Evolutionary conservation across 2,797 vertebrate species (phyloP), one percentile per base, ranked within the genome.

Genomic region (Alca torda): DNA sequence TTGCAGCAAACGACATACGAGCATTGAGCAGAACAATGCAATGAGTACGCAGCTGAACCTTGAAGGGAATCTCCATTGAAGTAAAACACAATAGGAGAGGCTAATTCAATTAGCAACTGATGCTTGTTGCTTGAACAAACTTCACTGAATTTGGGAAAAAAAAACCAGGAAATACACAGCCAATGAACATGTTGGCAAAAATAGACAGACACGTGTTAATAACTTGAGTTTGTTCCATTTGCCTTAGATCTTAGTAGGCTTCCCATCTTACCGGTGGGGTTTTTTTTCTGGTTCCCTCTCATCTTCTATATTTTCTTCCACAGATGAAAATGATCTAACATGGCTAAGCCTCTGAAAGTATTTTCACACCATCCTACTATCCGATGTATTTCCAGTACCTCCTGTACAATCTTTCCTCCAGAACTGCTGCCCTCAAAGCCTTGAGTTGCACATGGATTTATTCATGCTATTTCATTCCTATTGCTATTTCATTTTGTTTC

Each of bases 61-160:
- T 95, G 90, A 96, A 96, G 91, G 74, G 89, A 97, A 97, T 96
- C 82, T 92, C 95, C 94, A 96, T 90, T 97, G 97, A 98, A 95
- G 91, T 75, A 95, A 96, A 98, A 91, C 76, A 97, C 96, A 97
- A 92, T 95, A 95, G 93, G 15, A 81, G 80, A 97, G 83, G 91
- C 79, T 97, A 97, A 97, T 97, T 97, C 95, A 97, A 96, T 98
- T 98, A 97, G 94, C 94, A 95, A 97, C 67, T 78, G 96, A 97
- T 97, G 94, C 89, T 77, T 96, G 95, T 91, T 96, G 45, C 88
- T 96, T 94, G 93, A 97, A 95, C 84, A 97, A 95, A 96, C 95
- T 97, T 96, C 64, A 88, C 56, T 72, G 77, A 67, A 91, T 95
- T 95, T 86, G 46, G 35, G 17, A 56, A 75, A 67, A 89, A 18